Base-by-base conservation (phyloP, 35 echinoderm and acorn worm genomes). In the Apostichopus japonicus region DNA sequence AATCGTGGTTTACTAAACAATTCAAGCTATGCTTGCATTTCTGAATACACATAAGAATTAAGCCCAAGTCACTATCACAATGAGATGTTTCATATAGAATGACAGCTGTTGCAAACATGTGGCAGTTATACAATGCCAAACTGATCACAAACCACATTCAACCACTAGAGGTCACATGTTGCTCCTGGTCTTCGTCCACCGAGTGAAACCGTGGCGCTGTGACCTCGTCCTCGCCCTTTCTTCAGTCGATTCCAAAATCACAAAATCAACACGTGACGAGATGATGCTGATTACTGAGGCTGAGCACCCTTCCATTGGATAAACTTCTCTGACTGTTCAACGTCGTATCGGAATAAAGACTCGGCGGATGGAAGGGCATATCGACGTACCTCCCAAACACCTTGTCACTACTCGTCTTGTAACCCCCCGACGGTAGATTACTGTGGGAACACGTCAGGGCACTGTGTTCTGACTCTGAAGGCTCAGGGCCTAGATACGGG, bases 311-410 rank as follows among this genome's bases (percentile, higher is more conserved):
- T 63, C 86, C 86, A 5, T n/a, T 79, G 15, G 90, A 67, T 24
- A 91, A 17, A 77, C 90, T 91, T 23, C 90, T 72, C 33, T 91
- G 76, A 77, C 90, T 91, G 90, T 91, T 91, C 53, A 91, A 79
- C 0, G 90, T 91, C 0, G 72, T 79, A 23, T 91, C 90, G 5
- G 90, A 91, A 79, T 91, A 91, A 44, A 91, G 51, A 25, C 90
- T 91, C 5, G 90, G 90, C 19, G 90, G 90, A 58, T 91, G 78
- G 19, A 91, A 91, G 7, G 90, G 90, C 77, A 91, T 91, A 23
- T 91, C 90, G 0, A 91, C 67, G 21, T 78, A 91, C 72, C 71
- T 79, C 10, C 90, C 90, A 44, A 89, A 89, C 6, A 91, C 90
- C 56, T 91, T 91, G 61, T 91, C 90, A 25, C 77, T 77, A 58